phyloP scores from a whole-genome alignment of 1,140 invertebrate genomes.

The Lepeophtheirus salmonis region DNA sequence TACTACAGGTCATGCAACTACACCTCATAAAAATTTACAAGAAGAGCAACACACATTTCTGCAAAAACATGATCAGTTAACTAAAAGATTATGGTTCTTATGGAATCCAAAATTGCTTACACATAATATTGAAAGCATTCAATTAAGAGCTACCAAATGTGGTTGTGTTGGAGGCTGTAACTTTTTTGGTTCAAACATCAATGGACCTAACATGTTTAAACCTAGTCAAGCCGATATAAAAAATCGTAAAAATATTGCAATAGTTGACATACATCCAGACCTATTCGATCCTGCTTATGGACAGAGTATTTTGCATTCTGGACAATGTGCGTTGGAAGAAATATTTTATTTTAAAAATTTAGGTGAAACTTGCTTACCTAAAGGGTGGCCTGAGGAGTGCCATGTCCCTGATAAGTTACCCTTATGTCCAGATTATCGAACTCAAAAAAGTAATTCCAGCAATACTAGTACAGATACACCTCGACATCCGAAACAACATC shows the following conservation, averaged over 20 bases:
- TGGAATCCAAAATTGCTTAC: constrained; percentile 42
- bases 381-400: background rate
- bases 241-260: background rate
- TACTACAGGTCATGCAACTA: constrained; percentile 35
- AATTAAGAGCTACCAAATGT: constrained; percentile 45
- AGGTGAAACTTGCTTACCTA: background rate
- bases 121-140: constrained; percentile 33
- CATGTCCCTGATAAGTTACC: constrained; percentile 6
- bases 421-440: constrained; percentile 3
- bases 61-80: constrained; percentile 63
- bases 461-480: constrained; percentile 6
- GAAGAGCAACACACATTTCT: constrained; percentile 40
- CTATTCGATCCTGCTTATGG: constrained; percentile 58
- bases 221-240: constrained; percentile 31
- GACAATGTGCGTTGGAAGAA: constrained; percentile 61
- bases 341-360: background rate
- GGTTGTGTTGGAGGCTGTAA: constrained; percentile 82
- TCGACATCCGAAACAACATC: constrained; percentile 3
- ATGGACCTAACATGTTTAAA: constrained; percentile 68
- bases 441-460: constrained; percentile 8
- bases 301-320: constrained; percentile 71
- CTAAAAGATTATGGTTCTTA: constrained; percentile 78
- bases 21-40: constrained; percentile 13
- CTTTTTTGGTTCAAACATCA: constrained; percentile 78
- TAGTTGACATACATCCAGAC: background rate